Evolutionary conservation across 2,797 vertebrate genomes (phyloP), one percentile per base, ranked within the genome.

Genomic region (Poeciliopsis paucimaculata): DNA sequence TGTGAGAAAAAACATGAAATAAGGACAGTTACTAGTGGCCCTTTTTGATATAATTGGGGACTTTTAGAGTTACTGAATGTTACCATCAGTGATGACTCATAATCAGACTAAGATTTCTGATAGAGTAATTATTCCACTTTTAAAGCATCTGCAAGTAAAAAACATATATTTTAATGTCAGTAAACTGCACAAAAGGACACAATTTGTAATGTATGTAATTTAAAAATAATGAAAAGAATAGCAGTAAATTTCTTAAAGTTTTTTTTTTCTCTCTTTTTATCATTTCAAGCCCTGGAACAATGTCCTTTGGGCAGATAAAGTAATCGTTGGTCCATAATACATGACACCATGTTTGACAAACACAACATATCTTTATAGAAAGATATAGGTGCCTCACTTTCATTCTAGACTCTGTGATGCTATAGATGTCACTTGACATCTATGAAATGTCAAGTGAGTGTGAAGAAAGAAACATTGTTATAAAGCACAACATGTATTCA

Each of bases 21-120:
- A 64, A 51, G 66, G 8, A 64, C 49, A 20, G 1, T 62, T 28
- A 51, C 53, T 51, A 5, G 15, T 45, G 16, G 51, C 41, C 77
- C 12, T 8, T 16, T 83, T 26, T 2, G 68, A 77, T 72, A 82
- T 39, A 49, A 5, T n/a, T 57, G 15, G 36, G 71, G 45, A 77
- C 18, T 72, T 46, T 2, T 28, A 79, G 10, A 8, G 34, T 23
- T 66, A 66, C 70, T 20, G 62, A 68, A 2, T 26, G 39, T 49
- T n/a, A 3, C 28, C 45, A 51, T 41, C 16, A 53, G 55, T 72
- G 34, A 53, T 74, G 2, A 53, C 39, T 34, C 20, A 55, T 9
- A 28, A 51, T 51, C 20, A 51, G 7, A 51, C 49, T 10, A 3
- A 51, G 0, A 51, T 23, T 51, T 23, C 1, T 51, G 20, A 51